Evolutionary conservation across 2,888 invertebrate species (phyloP).

Genomic region (Lamellibrachia columna): DNA sequence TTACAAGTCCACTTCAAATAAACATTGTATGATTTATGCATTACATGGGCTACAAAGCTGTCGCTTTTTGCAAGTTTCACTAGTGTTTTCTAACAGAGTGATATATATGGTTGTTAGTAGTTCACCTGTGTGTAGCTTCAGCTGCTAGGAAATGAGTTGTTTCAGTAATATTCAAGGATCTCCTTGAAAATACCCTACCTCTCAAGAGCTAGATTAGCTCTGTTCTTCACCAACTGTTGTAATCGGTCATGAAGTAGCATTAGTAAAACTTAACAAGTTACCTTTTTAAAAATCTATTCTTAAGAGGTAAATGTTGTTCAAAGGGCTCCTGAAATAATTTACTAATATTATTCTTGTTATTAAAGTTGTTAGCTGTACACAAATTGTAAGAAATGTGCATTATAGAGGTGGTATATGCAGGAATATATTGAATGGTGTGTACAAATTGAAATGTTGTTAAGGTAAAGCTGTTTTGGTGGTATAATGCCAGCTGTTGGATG

Average conservation of each 20-base stretch:
- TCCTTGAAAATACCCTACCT: background rate
- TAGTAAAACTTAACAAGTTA: background rate
- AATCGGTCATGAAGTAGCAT: background rate
- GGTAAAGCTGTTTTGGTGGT: background rate
- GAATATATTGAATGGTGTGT: background rate
- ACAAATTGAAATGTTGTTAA: background rate
- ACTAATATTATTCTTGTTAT: background rate
- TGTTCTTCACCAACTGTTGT: background rate
- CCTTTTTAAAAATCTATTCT: background rate
- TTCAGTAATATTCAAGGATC: background rate
- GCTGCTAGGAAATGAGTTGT: background rate
- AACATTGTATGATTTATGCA: background rate
- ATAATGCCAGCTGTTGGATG: background rate
- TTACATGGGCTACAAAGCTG: background rate
- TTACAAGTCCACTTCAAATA: background rate
- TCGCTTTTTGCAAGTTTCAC: background rate
- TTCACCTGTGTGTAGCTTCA: background rate
- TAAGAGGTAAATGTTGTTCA: background rate
- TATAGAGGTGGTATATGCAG: background rate
- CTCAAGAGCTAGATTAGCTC: background rate
- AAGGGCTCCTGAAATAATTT: background rate
- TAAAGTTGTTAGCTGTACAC: background rate
- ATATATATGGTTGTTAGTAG: background rate
- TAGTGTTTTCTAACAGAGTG: background rate
- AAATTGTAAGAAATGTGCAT: background rate